Percentiles rank a stretch among this genome's conserved stretches.
These are phyloP conservation scores for Lipophrys pholis DNA, from an alignment of 2,113 vertebrate species.

Conservation along the genomic window DNA sequence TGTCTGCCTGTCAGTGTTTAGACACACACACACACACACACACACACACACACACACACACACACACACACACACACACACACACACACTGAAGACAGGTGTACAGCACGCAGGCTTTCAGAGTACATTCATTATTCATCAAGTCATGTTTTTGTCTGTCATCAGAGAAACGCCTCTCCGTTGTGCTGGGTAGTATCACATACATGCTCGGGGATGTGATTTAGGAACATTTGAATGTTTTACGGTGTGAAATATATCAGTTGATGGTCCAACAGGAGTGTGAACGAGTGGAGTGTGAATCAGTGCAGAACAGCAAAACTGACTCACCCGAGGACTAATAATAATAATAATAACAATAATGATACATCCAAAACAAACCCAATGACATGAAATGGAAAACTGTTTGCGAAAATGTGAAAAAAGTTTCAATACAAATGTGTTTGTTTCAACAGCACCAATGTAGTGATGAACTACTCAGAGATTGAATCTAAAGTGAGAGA, in stretches of 20 bases:
- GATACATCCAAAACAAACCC: not conserved
- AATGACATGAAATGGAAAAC: not conserved
- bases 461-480: constrained; percentile 99
- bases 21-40: too few relatives aligned
- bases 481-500: constrained; percentile 99
- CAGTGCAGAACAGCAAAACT: not conserved
- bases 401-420: not conserved
- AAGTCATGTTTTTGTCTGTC: constrained; percentile 47
- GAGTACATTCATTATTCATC: constrained; percentile 73
- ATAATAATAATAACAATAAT: not conserved
- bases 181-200: not conserved
- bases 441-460: constrained; percentile 90
- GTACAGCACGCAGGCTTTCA: constrained; percentile 42
- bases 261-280: not conserved
- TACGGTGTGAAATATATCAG: not conserved
- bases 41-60: too few relatives aligned
- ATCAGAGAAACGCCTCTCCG: constrained; percentile 34
- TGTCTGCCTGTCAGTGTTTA: too few relatives aligned
- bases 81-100: not conserved
- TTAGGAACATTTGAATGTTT: not conserved
- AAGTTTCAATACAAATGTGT: too few relatives aligned
- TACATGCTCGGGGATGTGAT: not conserved
- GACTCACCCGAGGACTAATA: not conserved
- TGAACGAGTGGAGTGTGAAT: constrained; percentile 1
- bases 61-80: constrained; percentile 4